These are phyloP conservation scores for Gorsachius magnificus DNA, from an alignment of 2,797 vertebrate genomes.

Conservation along the genomic window DNA sequence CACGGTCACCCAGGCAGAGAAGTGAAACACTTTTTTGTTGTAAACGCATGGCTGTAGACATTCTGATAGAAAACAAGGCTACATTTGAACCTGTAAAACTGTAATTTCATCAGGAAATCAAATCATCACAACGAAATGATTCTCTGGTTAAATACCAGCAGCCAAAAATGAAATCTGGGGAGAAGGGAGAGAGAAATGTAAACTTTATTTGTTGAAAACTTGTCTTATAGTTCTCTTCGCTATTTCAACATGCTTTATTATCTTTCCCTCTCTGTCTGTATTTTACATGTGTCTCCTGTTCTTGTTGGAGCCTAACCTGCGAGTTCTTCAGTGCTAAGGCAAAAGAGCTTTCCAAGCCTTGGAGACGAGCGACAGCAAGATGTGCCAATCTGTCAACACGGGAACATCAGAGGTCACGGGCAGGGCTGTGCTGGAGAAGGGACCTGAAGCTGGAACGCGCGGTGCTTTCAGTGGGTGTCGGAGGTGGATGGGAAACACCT, in stretches of 20 bases:
- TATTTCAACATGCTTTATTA: neutral
- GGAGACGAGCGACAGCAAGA: neutral
- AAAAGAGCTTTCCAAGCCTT: neutral
- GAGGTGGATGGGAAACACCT: neutral
- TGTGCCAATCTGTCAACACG: neutral
- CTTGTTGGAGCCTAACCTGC: neutral
- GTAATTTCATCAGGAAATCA: conserved; percentile 45
- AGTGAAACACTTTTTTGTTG: conserved; percentile 33
- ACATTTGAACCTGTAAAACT: neutral
- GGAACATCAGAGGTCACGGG: neutral
- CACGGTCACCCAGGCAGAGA: neutral
- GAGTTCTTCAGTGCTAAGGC: neutral
- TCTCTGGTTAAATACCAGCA: neutral
- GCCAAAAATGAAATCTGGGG: neutral
- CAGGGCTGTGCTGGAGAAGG: neutral
- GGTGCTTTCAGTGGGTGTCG: neutral
- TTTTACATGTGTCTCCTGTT: neutral
- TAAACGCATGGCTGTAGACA: conserved; percentile 39
- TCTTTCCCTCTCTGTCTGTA: neutral
- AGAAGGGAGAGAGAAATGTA: neutral
- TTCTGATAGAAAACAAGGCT: conserved; percentile 48
- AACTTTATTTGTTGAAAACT: neutral
- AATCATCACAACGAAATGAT: neutral
- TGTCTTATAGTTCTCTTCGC: neutral
- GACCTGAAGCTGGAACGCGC: neutral